Conservation (phyloP, 2,797 vertebrate species). For the Argentina silus region DNA sequence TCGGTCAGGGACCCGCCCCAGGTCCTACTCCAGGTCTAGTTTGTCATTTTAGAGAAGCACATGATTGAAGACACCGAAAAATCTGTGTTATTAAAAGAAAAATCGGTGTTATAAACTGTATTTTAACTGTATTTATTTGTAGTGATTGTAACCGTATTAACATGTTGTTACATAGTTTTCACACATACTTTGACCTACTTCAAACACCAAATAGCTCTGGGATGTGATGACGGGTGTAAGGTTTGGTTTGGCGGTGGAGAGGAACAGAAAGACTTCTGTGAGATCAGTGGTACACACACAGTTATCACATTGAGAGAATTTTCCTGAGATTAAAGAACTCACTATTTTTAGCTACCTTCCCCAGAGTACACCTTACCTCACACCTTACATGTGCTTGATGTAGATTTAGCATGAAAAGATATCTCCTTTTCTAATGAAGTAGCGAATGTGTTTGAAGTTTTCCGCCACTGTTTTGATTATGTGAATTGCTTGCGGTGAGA, state of each 20-base stretch:
- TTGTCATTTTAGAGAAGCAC: too few species aligned
- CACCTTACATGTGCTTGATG: slow-evolving; percentile 57
- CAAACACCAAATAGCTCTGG: too few species aligned
- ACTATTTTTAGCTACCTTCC: slow-evolving; percentile 64
- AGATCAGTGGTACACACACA: slow-evolving; percentile 50
- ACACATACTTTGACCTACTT: too few species aligned
- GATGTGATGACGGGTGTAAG: too few species aligned
- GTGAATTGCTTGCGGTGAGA: slow-evolving; percentile 53
- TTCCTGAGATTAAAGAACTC: slow-evolving; percentile 61
- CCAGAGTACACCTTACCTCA: slow-evolving; percentile 57
- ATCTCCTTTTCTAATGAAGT: slow-evolving; percentile 63
- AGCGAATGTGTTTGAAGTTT: slow-evolving; percentile 65
- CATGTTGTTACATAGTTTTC: too few species aligned
- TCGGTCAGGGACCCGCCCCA: slow-evolving; percentile 52
- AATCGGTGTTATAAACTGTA: too few species aligned
- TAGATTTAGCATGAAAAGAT: slow-evolving; percentile 53
- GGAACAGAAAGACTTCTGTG: slow-evolving; percentile 1
- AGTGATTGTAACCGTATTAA: too few species aligned
- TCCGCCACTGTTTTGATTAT: slow-evolving; percentile 58
- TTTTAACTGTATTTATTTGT: too few species aligned
- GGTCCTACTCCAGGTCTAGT: slow-evolving; percentile 20
- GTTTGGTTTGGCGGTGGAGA: too few species aligned
- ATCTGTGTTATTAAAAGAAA: too few species aligned
- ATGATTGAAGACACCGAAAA: too few species aligned
- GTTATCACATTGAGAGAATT: slow-evolving; percentile 48